Conservation (phyloP, 2,113 vertebrate species). For the Isurus oxyrinchus region DNA sequence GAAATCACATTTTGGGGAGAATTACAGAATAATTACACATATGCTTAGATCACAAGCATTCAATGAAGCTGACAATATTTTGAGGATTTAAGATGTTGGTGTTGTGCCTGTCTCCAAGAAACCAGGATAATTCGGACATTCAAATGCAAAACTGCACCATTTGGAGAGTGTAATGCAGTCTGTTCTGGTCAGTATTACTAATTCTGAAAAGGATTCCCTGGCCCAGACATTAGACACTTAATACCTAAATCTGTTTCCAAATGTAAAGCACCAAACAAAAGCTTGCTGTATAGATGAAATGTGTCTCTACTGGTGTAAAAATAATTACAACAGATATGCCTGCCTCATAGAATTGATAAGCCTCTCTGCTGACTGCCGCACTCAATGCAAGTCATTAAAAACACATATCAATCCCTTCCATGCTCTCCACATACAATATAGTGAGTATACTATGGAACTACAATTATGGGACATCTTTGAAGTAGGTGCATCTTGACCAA, state of each 20-base stretch:
- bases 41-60: slow-evolving; percentile 81
- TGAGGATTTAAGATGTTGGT: slow-evolving; percentile 89
- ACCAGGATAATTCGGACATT: slow-evolving; percentile 78
- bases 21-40: slow-evolving; percentile 94
- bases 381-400: slow-evolving; percentile 43
- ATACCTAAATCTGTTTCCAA: slow-evolving; percentile 81
- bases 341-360: slow-evolving; percentile 47
- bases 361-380: slow-evolving; percentile 43
- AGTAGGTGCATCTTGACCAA: slow-evolving; percentile 15
- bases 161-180: slow-evolving; percentile 78
- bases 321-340: slow-evolving; percentile 59
- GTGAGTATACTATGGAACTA: neutral
- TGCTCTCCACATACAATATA: slow-evolving; percentile 4
- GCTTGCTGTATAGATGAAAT: slow-evolving; percentile 64
- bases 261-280: slow-evolving; percentile 76
- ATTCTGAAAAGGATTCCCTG: slow-evolving; percentile 71
- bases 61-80: slow-evolving; percentile 84
- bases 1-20: slow-evolving; percentile 79
- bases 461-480: slow-evolving; percentile 27
- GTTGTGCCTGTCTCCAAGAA: slow-evolving; percentile 77
- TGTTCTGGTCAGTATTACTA: slow-evolving; percentile 76
- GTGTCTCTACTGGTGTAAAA: slow-evolving; percentile 57
- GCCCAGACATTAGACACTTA: slow-evolving; percentile 74
- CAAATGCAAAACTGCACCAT: slow-evolving; percentile 80
- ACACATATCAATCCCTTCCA: slow-evolving; percentile 25